Evolutionary conservation across 2,113 vertebrate genomes (phyloP).

Genomic region (Potamarius usumacintae): DNA sequence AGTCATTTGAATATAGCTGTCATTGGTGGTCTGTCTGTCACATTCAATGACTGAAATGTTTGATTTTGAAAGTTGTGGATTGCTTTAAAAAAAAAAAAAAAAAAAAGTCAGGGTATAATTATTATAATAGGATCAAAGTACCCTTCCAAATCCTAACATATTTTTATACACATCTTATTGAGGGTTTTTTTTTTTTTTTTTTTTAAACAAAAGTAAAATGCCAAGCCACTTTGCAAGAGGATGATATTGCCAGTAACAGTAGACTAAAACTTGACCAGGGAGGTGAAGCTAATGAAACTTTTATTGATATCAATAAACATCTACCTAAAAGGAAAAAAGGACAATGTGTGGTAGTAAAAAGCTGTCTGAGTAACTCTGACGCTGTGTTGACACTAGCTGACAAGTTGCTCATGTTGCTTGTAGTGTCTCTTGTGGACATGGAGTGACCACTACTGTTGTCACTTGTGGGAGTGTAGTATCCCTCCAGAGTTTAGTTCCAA

Average conservation of each 20-base stretch:
- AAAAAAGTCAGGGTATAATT: neutral
- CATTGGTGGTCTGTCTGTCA: neutral
- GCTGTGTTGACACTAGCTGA: neutral
- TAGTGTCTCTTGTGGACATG: neutral
- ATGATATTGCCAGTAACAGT: neutral
- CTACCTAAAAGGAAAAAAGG: neutral
- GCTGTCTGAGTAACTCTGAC: neutral
- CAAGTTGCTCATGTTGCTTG: neutral
- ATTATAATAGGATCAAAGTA: no score
- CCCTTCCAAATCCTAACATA: neutral
- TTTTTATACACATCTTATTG: neutral
- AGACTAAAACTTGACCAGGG: neutral
- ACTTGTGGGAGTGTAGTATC: neutral
- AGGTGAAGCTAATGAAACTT: neutral
- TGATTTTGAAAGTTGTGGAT: neutral
- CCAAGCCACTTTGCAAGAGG: neutral
- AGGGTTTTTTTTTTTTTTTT: neutral
- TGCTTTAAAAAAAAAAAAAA: neutral
- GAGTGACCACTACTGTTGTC: neutral
- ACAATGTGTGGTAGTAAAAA: neutral
- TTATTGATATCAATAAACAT: neutral
- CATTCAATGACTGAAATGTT: neutral
- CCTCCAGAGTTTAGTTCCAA: neutral
- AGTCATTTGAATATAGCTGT: slow-evolving; percentile 20
- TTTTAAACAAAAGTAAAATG: neutral